phyloP scores from a whole-genome alignment of 1,140 invertebrate genomes.

The Trissolcus basalis region DNA sequence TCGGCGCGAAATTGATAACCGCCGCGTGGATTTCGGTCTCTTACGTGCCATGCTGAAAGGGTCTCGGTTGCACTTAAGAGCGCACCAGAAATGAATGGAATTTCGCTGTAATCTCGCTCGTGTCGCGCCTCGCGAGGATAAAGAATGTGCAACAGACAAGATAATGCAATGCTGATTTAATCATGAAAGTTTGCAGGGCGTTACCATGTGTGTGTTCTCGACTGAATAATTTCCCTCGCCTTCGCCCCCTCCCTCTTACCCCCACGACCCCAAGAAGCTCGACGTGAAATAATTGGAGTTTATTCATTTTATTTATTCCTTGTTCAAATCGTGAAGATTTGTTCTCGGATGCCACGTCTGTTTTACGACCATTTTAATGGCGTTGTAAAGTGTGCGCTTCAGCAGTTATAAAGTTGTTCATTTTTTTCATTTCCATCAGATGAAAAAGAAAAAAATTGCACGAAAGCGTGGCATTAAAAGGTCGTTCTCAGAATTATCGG shows the following conservation, averaged over 20 bases:
- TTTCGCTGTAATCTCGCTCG: conserved; percentile 37
- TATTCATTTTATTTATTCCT: not conserved
- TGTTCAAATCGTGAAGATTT: too few species aligned
- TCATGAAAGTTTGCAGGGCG: conserved; percentile 30
- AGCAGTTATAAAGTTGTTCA: too few species aligned
- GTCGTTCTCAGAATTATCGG: too few species aligned
- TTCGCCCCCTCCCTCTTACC: not conserved
- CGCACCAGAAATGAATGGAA: conserved; percentile 35
- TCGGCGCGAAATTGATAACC: conserved; percentile 30
- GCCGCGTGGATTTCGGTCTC: conserved; percentile 16
- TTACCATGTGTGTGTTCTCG: conserved; percentile 25
- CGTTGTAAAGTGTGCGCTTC: too few species aligned
- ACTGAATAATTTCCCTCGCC: conserved; percentile 36
- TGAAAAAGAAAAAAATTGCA: too few species aligned
- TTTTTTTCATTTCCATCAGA: too few species aligned
- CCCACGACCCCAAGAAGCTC: not conserved
- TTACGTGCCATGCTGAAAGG: conserved; percentile 26
- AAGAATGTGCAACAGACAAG: conserved; percentile 41
- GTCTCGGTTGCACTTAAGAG: conserved; percentile 17
- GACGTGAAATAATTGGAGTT: conserved; percentile 1
- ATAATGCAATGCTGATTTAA: conserved; percentile 51
- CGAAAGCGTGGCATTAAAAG: too few species aligned
- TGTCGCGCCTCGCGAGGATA: conserved; percentile 26
- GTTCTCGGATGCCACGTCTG: too few species aligned
- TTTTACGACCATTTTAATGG: too few species aligned